Conservation (phyloP, 2,888 invertebrate genomes). For the Mythimna ferrago region DNA sequence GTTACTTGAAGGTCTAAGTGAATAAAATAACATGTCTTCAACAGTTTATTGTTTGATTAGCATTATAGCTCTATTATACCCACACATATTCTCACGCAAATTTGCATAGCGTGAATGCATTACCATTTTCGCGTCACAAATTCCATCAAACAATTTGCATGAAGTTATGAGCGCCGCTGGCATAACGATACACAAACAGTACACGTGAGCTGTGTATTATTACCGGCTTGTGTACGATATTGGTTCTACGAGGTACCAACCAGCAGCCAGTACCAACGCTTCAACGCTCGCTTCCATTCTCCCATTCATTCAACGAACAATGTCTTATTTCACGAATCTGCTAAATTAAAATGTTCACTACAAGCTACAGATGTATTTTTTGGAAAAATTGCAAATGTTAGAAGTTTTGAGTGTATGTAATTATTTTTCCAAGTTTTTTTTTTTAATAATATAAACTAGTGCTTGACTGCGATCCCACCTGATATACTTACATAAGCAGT, state of each 20-base stretch:
- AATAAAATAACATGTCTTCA: neutral
- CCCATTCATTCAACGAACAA: slow-evolving; percentile 73
- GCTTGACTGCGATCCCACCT: too few relatives aligned
- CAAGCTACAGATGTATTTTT: slow-evolving; percentile 19
- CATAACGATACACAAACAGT: slow-evolving; percentile 52
- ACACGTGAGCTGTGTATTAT: slow-evolving; percentile 55
- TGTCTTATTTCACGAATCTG: slow-evolving; percentile 71
- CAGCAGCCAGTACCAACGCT: slow-evolving; percentile 25
- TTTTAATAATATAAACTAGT: too few relatives aligned
- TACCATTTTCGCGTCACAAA: slow-evolving; percentile 45
- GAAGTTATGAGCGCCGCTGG: slow-evolving; percentile 44
- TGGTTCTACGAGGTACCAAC: slow-evolving; percentile 64
- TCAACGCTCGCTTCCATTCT: slow-evolving; percentile 58
- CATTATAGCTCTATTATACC: slow-evolving; percentile 29
- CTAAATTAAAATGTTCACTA: slow-evolving; percentile 65
- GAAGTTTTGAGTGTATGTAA: neutral
- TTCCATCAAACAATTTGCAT: slow-evolving; percentile 55
- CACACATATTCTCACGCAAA: slow-evolving; percentile 6
- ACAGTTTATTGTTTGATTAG: slow-evolving; percentile 22
- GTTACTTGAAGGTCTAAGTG: neutral
- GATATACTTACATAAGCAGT: too few relatives aligned
- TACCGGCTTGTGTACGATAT: slow-evolving; percentile 62
- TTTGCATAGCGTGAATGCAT: slow-evolving; percentile 33
- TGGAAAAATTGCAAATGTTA: slow-evolving; percentile 2
- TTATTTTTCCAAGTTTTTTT: too few relatives aligned